Conservation (phyloP, 2,797 vertebrate genomes). For the Australoheros facetus region DNA sequence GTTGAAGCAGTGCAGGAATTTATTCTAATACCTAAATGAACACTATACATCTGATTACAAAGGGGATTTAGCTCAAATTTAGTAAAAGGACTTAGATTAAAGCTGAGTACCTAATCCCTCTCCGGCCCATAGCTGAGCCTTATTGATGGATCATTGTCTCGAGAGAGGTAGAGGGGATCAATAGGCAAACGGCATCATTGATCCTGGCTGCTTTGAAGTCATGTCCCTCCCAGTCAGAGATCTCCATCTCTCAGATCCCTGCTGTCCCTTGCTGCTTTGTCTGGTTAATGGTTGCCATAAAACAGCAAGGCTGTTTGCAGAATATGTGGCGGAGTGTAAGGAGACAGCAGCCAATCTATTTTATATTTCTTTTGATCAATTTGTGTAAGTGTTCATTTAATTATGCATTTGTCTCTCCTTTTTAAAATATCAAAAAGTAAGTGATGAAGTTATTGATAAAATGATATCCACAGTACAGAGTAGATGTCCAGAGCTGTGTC, state of each 20-base stretch:
- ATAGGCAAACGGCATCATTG: constrained; percentile 79
- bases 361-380: constrained; percentile 24
- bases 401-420: constrained; percentile 8
- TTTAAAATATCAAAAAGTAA: constrained; percentile 8
- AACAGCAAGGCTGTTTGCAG: constrained; percentile 50
- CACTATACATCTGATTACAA: constrained; percentile 65
- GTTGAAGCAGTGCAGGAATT: constrained; percentile 35
- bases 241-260: constrained; percentile 57
- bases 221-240: constrained; percentile 74
- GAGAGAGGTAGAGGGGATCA: constrained; percentile 62
- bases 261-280: constrained; percentile 43
- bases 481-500: constrained; percentile 13
- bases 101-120: constrained; percentile 70
- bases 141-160: constrained; percentile 69
- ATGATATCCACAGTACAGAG: constrained; percentile 20
- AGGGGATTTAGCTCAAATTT: constrained; percentile 62
- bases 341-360: constrained; percentile 18
- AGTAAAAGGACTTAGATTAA: constrained; percentile 71
- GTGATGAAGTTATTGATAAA: constrained; percentile 24
- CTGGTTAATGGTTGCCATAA: constrained; percentile 66
- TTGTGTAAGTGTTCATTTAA: constrained; percentile 11
- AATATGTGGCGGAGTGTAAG: constrained; percentile 11
- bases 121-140: constrained; percentile 63
- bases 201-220: constrained; percentile 79
- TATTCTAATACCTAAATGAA: constrained; percentile 46